Evolutionary conservation across 2,888 invertebrate species (phyloP).

Genomic region (Ctena decussata): DNA sequence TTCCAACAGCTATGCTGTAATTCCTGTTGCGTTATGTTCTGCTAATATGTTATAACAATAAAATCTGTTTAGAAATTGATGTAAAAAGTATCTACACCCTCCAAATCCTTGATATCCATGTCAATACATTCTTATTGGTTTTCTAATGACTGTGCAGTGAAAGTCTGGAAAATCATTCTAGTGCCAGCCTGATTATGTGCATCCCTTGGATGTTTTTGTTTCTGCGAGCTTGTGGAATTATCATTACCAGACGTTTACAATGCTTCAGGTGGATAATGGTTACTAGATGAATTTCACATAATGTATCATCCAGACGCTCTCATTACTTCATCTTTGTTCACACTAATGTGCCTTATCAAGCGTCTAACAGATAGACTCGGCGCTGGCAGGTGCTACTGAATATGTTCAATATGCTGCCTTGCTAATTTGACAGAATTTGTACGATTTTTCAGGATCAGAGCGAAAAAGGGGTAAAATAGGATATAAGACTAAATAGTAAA

Average conservation of each 20-base stretch:
- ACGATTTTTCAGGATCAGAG: no score
- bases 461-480: no score
- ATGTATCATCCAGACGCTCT: constrained; percentile 35
- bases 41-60: background rate
- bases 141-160: background rate
- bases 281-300: constrained; percentile 43
- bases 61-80: background rate
- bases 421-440: constrained; percentile 5
- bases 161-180: background rate
- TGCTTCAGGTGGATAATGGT: constrained; percentile 42
- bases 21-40: background rate
- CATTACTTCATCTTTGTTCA: constrained; percentile 40
- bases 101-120: background rate
- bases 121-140: background rate
- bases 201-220: background rate
- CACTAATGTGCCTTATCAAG: constrained; percentile 15
- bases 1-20: no score
- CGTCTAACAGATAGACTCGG: constrained; percentile 14
- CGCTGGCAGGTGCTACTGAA: constrained; percentile 7
- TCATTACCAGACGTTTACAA: constrained; percentile 42
- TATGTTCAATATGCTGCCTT: constrained; percentile 6
- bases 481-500: no score
- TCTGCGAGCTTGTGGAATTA: constrained; percentile 9
- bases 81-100: background rate
- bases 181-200: background rate